These are phyloP conservation scores for Chanos chanos DNA, from an alignment of 2,797 vertebrate genomes.

Conservation along the genomic window DNA sequence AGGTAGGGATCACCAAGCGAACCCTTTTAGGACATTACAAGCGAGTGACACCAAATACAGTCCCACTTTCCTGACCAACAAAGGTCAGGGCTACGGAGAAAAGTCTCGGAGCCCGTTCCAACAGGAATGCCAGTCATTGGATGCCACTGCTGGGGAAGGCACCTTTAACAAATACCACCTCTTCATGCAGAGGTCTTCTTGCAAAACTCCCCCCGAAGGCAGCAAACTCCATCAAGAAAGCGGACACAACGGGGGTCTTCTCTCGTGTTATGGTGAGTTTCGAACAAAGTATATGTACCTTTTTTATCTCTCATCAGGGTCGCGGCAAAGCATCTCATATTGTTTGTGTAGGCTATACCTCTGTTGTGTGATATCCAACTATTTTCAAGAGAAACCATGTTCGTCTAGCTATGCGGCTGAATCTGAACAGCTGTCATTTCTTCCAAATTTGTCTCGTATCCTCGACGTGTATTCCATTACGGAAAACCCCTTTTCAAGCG, in stretches of 20 bases:
- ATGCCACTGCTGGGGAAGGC: conserved; percentile 81
- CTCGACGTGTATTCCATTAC: too few species aligned
- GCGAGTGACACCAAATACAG: conserved; percentile 89
- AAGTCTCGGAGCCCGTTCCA: conserved; percentile 84
- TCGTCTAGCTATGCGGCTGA: too few species aligned
- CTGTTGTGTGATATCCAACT: too few species aligned
- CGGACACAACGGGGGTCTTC: conserved; percentile 82
- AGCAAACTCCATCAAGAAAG: conserved; percentile 80
- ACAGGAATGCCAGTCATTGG: conserved; percentile 90
- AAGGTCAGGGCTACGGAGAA: conserved; percentile 91
- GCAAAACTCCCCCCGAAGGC: conserved; percentile 88
- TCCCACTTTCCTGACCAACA: conserved; percentile 87
- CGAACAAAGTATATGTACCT: background rate
- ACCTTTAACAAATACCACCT: conserved; percentile 92
- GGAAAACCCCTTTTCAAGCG: too few species aligned
- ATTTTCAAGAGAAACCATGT: too few species aligned
- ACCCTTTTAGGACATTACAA: conserved; percentile 91
- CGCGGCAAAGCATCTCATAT: too few species aligned
- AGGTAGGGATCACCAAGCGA: conserved; percentile 82
- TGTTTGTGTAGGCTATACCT: too few species aligned
- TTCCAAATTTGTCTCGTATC: too few species aligned
- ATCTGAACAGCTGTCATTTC: too few species aligned
- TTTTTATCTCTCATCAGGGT: too few species aligned
- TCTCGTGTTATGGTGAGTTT: conserved; percentile 90
- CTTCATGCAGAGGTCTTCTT: conserved; percentile 85